Evolutionary conservation across 2,113 vertebrate genomes (phyloP), one percentile per base, ranked within the genome.

Genomic region (Piliocolobus tephrosceles): DNA sequence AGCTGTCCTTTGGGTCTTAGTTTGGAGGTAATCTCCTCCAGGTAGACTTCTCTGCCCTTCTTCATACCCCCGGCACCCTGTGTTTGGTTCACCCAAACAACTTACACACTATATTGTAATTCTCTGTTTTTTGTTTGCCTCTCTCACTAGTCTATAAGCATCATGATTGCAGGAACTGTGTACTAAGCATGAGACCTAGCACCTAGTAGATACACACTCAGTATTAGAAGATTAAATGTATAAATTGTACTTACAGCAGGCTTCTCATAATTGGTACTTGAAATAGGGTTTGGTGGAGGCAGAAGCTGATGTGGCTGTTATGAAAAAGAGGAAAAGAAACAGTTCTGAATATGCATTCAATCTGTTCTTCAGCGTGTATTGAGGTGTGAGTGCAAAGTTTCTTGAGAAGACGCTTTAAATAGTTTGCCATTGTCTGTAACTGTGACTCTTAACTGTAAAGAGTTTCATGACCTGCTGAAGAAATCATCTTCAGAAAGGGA

Each of bases 241-340:
- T 32, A 80, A 64, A 45, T 23, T 17, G 6, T 97, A 99, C 99
- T 99, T 98, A 99, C 99, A 27, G 97, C 97, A 94, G 99, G 99
- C 58, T 97, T 98, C 94, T 96, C 76, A 0, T 92, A 93, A 95
- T 97, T 98, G 90, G 23, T 80, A 18, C 96, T 98, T 93, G 98
- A 91, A 93, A 97, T 0, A n/a, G 98, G 95, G 55, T 79, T 97
- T 84, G 88, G 40, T 23, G 93, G 98, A 95, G 98, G 98, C 78
- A 95, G 98, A 88, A 91, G 79, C 14, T 98, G 98, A 79, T 96
- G 92, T 20, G 94, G 91, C 98, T 98, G 88, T 94, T 43, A n/a
- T 0, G 2, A 32, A 55, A 95, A 97, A 96, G 43, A 91, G 35
- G 35, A 96, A 91, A 92, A 88, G 35, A 96, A 78, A 91, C 4